These are phyloP conservation scores for Syngnathus scovelli DNA, from an alignment of 2,113 vertebrate species.

Conservation along the genomic window DNA sequence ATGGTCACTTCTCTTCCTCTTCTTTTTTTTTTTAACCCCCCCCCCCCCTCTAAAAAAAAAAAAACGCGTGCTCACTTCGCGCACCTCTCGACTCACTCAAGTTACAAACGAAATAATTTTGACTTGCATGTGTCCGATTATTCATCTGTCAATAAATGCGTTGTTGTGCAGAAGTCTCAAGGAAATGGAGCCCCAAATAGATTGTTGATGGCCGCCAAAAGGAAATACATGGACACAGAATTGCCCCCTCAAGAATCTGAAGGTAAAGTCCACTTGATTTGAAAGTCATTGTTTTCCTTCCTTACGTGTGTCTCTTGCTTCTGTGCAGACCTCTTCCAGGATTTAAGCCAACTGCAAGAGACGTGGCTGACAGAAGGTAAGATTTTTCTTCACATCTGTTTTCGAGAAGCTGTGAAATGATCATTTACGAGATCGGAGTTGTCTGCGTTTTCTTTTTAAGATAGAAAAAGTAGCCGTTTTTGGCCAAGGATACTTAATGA, in stretches of 20 bases:
- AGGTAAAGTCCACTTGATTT: slow-evolving; percentile 70
- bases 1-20: not conserved
- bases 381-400: slow-evolving; percentile 29
- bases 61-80: not conserved
- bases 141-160: slow-evolving; percentile 47
- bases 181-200: slow-evolving; percentile 80
- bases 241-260: slow-evolving; percentile 85
- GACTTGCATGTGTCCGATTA: slow-evolving; percentile 8
- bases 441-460: slow-evolving; percentile 14
- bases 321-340: slow-evolving; percentile 90
- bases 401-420: not conserved
- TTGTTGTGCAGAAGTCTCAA: slow-evolving; percentile 76
- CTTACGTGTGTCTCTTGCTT: slow-evolving; percentile 12
- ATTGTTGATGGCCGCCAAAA: slow-evolving; percentile 77
- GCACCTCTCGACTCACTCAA: not conserved
- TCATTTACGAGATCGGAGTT: not conserved
- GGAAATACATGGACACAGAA: slow-evolving; percentile 79
- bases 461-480: not conserved
- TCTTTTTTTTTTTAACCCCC: not conserved
- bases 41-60: not conserved
- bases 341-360: slow-evolving; percentile 93
- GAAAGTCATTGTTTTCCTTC: not conserved
- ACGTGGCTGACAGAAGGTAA: slow-evolving; percentile 97
- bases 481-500: not conserved
- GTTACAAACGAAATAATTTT: not conserved